These are phyloP conservation scores for rabbit (Oryctolagus cuniculus) DNA, from an alignment of 2,113 vertebrate species.

Conservation along the genomic window mOryCun1.1 NC_091438.1:113550501-113551000, in stretches of 20 bases:
- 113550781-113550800: constrained; percentile 37
- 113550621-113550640: neutral
- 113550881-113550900: neutral
- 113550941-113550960: neutral
- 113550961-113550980: neutral
- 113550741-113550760: neutral
- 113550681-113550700: neutral
- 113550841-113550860: neutral
- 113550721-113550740: constrained; percentile 32
- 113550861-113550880: constrained; percentile 25
- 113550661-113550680: neutral
- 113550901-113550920: neutral
- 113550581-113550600: constrained; percentile 38
- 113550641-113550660: constrained; percentile 48
- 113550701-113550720: constrained; percentile 35
- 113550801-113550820: neutral
- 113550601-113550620: neutral
- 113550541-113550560: neutral
- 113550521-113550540: constrained; percentile 50
- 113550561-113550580: neutral
- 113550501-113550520: neutral
- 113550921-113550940: neutral
- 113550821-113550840: neutral
- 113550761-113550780: neutral
- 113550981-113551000: neutral